Percentiles rank a stretch among this genome's conserved stretches.
These are phyloP conservation scores for Daktulosphaira vitifoliae DNA, from an alignment of 1,140 invertebrate genomes.

Conservation along the genomic window DNA sequence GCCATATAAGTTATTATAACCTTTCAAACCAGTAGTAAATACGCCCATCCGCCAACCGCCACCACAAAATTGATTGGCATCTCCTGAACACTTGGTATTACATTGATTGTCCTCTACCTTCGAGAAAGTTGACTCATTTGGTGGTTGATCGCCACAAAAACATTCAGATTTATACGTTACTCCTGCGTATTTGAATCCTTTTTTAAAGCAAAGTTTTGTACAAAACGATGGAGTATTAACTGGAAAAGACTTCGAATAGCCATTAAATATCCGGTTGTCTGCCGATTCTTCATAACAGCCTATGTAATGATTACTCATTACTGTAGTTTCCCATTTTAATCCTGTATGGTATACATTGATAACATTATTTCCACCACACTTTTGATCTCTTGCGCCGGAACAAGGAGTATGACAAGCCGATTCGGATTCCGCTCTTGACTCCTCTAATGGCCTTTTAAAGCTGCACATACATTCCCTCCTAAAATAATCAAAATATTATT, in stretches of 20 bases:
- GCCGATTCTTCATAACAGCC: slow-evolving; percentile 26
- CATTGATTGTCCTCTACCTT: slow-evolving; percentile 35
- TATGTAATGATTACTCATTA: slow-evolving; percentile 12
- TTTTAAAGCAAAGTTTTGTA: slow-evolving; percentile 17
- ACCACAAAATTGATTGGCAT: slow-evolving; percentile 36
- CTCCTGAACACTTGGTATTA: slow-evolving; percentile 35
- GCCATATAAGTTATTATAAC: slow-evolving; percentile 12
- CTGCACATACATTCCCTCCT: slow-evolving; percentile 20
- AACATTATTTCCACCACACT: slow-evolving; percentile 35
- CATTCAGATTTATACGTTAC: slow-evolving; percentile 35
- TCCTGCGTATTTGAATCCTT: slow-evolving; percentile 18
- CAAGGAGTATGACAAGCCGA: slow-evolving; percentile 34
- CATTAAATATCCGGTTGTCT: slow-evolving; percentile 27
- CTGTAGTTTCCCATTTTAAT: neutral
- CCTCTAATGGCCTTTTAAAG: neutral
- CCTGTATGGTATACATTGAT: slow-evolving; percentile 36
- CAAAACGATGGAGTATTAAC: slow-evolving; percentile 20
- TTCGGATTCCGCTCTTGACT: slow-evolving; percentile 8
- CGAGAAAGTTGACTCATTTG: slow-evolving; percentile 11
- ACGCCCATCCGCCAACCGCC: slow-evolving; percentile 35
- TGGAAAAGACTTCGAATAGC: neutral
- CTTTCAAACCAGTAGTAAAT: slow-evolving; percentile 35
- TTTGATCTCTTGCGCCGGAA: slow-evolving; percentile 29
- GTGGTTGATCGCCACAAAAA: slow-evolving; percentile 35
- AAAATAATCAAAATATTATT: too few species aligned